These are phyloP conservation scores for Cephus cinctus DNA, from an alignment of 1,140 invertebrate genomes.

Conservation along the genomic window DNA sequence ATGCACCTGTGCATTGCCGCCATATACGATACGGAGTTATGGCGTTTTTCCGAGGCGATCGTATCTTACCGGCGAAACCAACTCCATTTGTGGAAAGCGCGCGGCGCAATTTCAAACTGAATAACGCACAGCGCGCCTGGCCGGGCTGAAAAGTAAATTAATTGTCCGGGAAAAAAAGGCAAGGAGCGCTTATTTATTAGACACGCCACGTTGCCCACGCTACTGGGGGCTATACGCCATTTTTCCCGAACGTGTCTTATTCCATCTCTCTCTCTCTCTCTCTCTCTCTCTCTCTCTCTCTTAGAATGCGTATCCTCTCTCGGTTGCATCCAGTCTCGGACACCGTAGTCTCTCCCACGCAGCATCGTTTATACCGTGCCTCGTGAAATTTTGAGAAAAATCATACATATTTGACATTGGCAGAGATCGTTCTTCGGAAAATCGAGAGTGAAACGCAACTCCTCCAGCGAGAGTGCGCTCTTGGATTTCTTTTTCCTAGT, in stretches of 20 bases:
- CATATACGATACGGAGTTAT: conserved; percentile 50
- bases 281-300: conserved; percentile 3
- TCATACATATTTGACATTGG: no score
- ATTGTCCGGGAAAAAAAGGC: conserved; percentile 29
- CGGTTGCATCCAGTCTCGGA: conserved; percentile 4
- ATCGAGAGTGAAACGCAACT: no score
- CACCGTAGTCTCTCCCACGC: no score
- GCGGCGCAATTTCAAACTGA: no score
- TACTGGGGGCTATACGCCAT: conserved; percentile 10
- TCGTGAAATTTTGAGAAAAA: no score
- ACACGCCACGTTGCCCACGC: conserved; percentile 30
- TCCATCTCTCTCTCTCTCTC: neutral
- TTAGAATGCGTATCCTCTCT: conserved; percentile 5
- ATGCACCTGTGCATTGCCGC: conserved; percentile 51
- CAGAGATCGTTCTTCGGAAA: no score
- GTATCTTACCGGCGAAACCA: conserved; percentile 49
- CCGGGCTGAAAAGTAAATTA: conserved; percentile 37
- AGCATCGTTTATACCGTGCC: no score
- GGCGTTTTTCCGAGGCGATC: conserved; percentile 51
- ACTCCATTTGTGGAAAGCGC: conserved; percentile 49
- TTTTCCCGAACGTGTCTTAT: conserved; percentile 15
- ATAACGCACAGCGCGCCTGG: conserved; percentile 24
- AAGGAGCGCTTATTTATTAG: conserved; percentile 34
- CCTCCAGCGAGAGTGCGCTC: no score
- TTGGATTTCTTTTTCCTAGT: no score